These are phyloP conservation scores for Drosophila tani DNA, from an alignment of 1,140 invertebrate species.

Conservation along the genomic window DNA sequence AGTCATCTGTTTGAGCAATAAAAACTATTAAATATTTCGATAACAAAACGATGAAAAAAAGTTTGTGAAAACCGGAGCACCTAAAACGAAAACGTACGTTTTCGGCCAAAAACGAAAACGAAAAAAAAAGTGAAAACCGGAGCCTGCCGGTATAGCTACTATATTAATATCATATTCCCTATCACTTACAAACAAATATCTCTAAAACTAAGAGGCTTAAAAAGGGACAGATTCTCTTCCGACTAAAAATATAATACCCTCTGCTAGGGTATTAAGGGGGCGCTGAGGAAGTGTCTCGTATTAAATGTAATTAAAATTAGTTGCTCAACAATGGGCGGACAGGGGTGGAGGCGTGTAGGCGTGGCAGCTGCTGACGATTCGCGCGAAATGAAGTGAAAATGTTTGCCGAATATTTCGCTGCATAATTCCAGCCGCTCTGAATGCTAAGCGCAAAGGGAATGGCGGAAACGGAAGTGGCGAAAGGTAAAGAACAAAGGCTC, in stretches of 20 bases:
- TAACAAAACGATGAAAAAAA: too few relatives aligned
- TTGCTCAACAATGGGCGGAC: constrained; percentile 30
- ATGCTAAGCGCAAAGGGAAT: constrained; percentile 6
- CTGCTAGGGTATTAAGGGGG: background rate
- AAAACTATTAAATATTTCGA: too few relatives aligned
- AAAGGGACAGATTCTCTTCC: too few relatives aligned
- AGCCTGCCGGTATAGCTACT: too few relatives aligned
- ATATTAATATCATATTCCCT: too few relatives aligned
- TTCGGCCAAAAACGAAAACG: too few relatives aligned
- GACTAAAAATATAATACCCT: background rate
- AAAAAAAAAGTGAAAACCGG: too few relatives aligned
- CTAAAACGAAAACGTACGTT: too few relatives aligned
- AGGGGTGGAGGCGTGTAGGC: background rate
- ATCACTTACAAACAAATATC: too few relatives aligned
- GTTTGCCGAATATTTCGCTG: constrained; percentile 60
- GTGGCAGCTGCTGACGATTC: constrained; percentile 40
- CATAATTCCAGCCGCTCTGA: constrained; percentile 47
- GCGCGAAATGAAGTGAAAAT: constrained; percentile 64
- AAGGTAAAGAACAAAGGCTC: constrained; percentile 29
- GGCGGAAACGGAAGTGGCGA: constrained; percentile 22
- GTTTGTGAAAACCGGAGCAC: too few relatives aligned
- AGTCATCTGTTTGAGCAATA: too few relatives aligned
- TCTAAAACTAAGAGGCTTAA: too few relatives aligned
- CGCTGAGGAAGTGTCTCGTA: constrained; percentile 28
- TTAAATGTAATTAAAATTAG: constrained; percentile 70